Evolutionary conservation across 2,888 invertebrate species (phyloP), one percentile per base, ranked within the genome.

Genomic region (Kuschelorhynchus macadamiae): DNA sequence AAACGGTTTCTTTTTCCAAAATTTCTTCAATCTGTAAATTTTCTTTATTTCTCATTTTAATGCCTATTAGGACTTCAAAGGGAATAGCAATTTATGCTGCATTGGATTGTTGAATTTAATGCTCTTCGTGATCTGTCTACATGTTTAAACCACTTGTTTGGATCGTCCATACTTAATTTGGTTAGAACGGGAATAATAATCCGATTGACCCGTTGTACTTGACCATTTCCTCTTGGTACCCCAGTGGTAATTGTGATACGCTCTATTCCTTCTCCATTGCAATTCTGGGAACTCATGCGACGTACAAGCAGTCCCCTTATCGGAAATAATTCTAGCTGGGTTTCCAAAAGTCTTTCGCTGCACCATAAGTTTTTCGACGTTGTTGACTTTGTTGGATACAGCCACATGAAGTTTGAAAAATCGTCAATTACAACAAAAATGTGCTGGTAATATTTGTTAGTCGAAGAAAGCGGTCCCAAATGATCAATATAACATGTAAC

Each of bases 271-370:
- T 82, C 79, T 1, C 72, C 73, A 9, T 74, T 30, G 67, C 81
- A 81, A 66, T 81, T 77, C 67, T 64, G 71, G 18, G 49, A 83
- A 83, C 0, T 76, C 77, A 9, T 75, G 52, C 0, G 80, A 76
- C 0, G 78, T 80, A 61, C 79, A 83, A 2, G 83, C 81, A 1
- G 80, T 70, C 2, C 81, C 80, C 62, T 74, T 70, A 61, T 82
- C 81, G 0, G 71, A 67, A 2, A 82, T 76, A 3, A 81, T 77
- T 36, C 75, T 73, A 7, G 20, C 59, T 7, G 82, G 81, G 65
- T 80, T 80, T 5, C 81, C 83, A 75, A 82, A 83, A 5, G 71
- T 68, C 44, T 79, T 77, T 42, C 76, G 77, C 9, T 33, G 65
- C 32, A 8, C 47, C 64, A 50, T 14, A 78, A 39, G 21, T 78